phyloP scores from a whole-genome alignment of 2,888 invertebrate genomes.

The Petrolisthes cinctipes region DNA sequence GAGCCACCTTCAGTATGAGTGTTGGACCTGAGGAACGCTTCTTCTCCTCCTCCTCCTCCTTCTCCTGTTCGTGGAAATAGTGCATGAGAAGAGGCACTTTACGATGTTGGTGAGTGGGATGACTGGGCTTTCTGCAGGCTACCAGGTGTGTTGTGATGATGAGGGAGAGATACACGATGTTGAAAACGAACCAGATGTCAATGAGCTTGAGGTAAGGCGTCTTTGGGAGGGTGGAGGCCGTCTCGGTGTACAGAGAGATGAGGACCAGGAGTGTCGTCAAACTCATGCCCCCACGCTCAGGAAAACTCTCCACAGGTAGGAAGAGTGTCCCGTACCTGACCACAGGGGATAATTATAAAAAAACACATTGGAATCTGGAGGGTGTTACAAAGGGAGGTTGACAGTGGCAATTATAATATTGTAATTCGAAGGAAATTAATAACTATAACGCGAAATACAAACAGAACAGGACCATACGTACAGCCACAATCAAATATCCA shows the following conservation, averaged over 20 bases:
- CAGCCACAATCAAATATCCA: too few relatives aligned
- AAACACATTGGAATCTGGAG: not conserved
- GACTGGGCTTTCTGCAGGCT: not conserved
- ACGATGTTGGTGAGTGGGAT: not conserved
- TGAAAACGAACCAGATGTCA: conserved; percentile 40
- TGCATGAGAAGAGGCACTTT: not conserved
- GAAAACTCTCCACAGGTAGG: conserved; percentile 32
- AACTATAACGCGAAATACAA: not conserved
- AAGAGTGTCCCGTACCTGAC: conserved; percentile 27
- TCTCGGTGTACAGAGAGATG: conserved; percentile 42
- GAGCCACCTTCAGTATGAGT: conserved; percentile 11
- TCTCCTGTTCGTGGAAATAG: not conserved
- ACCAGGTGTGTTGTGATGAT: conserved; percentile 34
- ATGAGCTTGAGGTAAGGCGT: conserved; percentile 31
- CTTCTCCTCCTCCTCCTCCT: not conserved
- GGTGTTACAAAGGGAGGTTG: not conserved
- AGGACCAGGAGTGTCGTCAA: conserved; percentile 34
- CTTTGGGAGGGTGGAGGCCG: conserved; percentile 18
- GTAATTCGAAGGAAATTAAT: not conserved
- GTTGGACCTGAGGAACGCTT: not conserved
- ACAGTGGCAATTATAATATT: not conserved
- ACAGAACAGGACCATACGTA: too few relatives aligned
- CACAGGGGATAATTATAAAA: not conserved
- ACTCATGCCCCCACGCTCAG: conserved; percentile 35
- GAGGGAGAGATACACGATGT: conserved; percentile 29